Conservation (phyloP, 1,140 invertebrate genomes). For the Zaprionus camerounensis region DNA sequence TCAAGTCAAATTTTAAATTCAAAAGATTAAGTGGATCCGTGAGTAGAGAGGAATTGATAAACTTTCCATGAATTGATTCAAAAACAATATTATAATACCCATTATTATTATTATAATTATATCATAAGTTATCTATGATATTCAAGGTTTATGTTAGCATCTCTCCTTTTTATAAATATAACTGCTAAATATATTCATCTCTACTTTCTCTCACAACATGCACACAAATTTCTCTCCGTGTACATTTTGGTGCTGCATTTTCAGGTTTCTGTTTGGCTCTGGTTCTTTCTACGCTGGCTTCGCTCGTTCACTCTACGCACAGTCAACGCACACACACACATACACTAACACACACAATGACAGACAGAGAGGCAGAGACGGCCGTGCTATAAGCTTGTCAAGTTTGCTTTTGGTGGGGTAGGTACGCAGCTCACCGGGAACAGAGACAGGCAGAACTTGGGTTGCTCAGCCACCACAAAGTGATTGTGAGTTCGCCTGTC, state of each 20-base stretch:
- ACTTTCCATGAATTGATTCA: no score
- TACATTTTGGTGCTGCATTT: slow-evolving; percentile 48
- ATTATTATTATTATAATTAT: no score
- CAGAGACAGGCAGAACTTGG: slow-evolving; percentile 39
- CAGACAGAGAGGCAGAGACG: slow-evolving; percentile 7
- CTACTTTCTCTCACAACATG: background rate
- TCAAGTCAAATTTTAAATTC: no score
- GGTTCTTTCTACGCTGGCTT: slow-evolving; percentile 14
- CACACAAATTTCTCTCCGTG: slow-evolving; percentile 30
- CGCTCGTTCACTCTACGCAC: slow-evolving; percentile 29
- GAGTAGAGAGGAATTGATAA: no score
- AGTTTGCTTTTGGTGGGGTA: slow-evolving; percentile 81
- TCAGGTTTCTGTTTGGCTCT: slow-evolving; percentile 46
- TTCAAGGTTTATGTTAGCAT: background rate
- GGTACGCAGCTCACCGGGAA: slow-evolving; percentile 42
- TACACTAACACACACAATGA: slow-evolving; percentile 8
- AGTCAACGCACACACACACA: slow-evolving; percentile 18
- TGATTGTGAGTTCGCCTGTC: slow-evolving; percentile 33
- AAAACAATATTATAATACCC: no score
- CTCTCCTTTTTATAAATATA: no score
- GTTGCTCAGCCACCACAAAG: slow-evolving; percentile 66
- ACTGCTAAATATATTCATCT: background rate
- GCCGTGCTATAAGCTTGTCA: slow-evolving; percentile 67
- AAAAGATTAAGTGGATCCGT: no score
- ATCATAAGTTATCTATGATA: background rate